Conservation (phyloP, 2,113 vertebrate genomes). For the Engystomops pustulosus region DNA sequence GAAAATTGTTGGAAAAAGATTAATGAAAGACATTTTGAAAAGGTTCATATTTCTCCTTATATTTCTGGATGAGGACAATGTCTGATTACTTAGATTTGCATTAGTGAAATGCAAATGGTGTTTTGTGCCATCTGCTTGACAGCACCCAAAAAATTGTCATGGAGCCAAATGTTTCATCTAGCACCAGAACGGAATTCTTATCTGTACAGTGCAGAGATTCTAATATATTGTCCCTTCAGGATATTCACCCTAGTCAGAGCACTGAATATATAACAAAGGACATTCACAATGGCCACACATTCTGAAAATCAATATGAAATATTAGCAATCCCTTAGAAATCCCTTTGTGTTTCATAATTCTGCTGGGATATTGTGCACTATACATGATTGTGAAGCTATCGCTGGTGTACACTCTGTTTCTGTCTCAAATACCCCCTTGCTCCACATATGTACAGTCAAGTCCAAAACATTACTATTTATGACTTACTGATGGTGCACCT, state of each 20-base stretch:
- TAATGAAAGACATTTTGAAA: not conserved
- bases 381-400: not conserved
- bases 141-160: conserved; percentile 7
- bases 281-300: not conserved
- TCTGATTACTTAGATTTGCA: conserved; percentile 27
- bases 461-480: no score
- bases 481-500: no score
- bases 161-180: conserved; percentile 17
- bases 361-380: not conserved
- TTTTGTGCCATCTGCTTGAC: conserved; percentile 28
- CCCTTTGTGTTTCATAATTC: not conserved
- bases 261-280: not conserved
- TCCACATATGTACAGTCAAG: no score
- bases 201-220: conserved; percentile 26
- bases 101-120: not conserved
- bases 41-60: not conserved
- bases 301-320: not conserved
- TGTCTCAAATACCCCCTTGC: no score
- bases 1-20: not conserved
- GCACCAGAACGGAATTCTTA: not conserved
- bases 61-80: not conserved
- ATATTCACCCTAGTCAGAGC: not conserved
- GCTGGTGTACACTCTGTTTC: no score
- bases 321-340: not conserved
- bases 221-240: conserved; percentile 9